phyloP scores from a whole-genome alignment of 2,113 vertebrate genomes.

The Cyprinodon brontotheroides region DNA sequence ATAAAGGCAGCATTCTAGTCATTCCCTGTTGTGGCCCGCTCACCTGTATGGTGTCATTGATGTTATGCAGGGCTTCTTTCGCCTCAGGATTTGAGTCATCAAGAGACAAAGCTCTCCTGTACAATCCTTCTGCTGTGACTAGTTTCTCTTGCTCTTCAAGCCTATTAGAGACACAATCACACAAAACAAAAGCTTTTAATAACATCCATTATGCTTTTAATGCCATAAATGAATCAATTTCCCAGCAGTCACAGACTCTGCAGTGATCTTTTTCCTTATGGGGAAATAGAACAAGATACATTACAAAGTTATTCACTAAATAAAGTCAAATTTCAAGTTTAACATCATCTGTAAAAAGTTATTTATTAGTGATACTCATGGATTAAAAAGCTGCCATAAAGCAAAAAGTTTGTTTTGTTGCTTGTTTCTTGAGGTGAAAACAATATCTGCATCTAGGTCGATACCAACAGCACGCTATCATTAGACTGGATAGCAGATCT shows the following conservation, averaged over 20 bases:
- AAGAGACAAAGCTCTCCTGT: conserved; percentile 88
- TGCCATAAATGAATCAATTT: not conserved
- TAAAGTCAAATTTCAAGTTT: not conserved
- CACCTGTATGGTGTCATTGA: conserved; percentile 95
- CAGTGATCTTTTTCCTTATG: not conserved
- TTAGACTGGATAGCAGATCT: no score
- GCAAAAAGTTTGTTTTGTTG: no score
- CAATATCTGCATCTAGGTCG: no score
- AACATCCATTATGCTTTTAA: not conserved
- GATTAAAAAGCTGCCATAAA: no score
- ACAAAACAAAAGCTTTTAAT: not conserved
- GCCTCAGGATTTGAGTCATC: conserved; percentile 90
- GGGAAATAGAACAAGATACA: not conserved
- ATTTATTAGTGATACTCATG: not conserved
- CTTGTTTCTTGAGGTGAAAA: no score
- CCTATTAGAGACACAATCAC: conserved; percentile 61
- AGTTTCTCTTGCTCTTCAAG: conserved; percentile 95
- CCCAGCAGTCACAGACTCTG: not conserved
- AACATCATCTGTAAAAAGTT: not conserved
- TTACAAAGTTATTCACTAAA: no score
- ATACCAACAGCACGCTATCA: no score
- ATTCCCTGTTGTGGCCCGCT: conserved; percentile 60
- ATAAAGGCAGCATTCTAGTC: not conserved
- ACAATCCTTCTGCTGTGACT: conserved; percentile 90
- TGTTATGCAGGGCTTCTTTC: conserved; percentile 88